Percentiles rank a stretch among this genome's conserved stretches.
Conservation (phyloP, 2,113 vertebrate genomes). For the Lontra canadensis region DNA sequence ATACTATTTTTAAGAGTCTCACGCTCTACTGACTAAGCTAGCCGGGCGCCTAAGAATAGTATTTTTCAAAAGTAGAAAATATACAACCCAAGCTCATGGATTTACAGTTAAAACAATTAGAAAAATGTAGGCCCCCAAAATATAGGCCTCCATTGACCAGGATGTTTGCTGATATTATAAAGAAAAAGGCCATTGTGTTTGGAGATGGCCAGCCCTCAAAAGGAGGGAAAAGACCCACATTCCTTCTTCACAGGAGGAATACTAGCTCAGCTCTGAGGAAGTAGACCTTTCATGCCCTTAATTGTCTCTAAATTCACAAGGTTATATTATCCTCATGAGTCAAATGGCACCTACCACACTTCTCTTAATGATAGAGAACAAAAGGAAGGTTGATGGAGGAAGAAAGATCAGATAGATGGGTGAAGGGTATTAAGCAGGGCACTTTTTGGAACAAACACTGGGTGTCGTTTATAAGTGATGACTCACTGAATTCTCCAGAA, state of each 20-base stretch:
- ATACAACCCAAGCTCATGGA: neutral
- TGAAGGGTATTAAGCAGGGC: too few species aligned
- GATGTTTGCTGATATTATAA: neutral
- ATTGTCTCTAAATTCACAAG: neutral
- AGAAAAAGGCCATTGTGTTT: neutral
- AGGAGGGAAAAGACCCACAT: neutral
- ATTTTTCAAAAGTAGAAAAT: neutral
- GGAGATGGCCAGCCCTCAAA: neutral
- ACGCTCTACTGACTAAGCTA: slow-evolving; percentile 99
- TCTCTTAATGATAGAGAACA: neutral
- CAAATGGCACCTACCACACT: neutral
- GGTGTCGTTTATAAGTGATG: too few species aligned
- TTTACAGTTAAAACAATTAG: neutral
- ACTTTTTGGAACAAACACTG: too few species aligned
- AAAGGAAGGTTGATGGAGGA: too few species aligned
- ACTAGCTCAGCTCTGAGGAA: neutral
- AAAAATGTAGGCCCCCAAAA: neutral
- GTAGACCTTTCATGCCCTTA: neutral
- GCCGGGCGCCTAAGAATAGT: slow-evolving; percentile 82
- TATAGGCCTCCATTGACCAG: too few species aligned
- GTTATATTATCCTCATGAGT: neutral
- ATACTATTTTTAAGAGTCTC: slow-evolving; percentile 92
- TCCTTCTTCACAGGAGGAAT: neutral
- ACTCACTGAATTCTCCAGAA: too few species aligned
- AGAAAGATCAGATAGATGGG: too few species aligned